Conservation (phyloP, 2,113 vertebrate species). For the Argyrosomus japonicus region DNA sequence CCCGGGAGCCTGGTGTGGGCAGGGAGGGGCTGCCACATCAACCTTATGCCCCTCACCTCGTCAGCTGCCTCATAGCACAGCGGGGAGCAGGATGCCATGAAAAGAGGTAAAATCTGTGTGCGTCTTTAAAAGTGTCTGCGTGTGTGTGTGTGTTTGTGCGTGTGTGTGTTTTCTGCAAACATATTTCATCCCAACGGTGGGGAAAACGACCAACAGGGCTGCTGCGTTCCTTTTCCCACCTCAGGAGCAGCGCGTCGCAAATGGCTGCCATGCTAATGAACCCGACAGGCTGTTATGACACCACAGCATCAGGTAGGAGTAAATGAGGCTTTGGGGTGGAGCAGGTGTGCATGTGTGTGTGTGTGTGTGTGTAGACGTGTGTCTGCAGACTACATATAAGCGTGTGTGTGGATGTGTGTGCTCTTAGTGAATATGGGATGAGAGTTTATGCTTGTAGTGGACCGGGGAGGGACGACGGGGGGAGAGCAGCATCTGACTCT, state of each 20-base stretch:
- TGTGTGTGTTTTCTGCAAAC: constrained; percentile 51
- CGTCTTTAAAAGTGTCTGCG: neutral
- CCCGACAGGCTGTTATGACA: constrained; percentile 83
- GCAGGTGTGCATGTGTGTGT: constrained; percentile 63
- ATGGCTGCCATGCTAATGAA: constrained; percentile 84
- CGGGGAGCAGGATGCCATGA: constrained; percentile 39
- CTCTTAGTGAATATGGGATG: constrained; percentile 42
- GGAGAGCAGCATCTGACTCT: constrained; percentile 81
- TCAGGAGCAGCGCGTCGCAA: constrained; percentile 74
- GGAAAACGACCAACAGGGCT: constrained; percentile 52
- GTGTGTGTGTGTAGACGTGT: constrained; percentile 37
- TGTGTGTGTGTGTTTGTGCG: constrained; percentile 4
- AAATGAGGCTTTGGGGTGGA: constrained; percentile 82
- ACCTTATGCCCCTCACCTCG: constrained; percentile 65
- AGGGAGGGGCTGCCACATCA: constrained; percentile 73
- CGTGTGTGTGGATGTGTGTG: constrained; percentile 30
- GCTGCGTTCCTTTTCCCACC: constrained; percentile 74
- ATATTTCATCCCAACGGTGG: constrained; percentile 52
- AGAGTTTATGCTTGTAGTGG: constrained; percentile 54
- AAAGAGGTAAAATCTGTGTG: constrained; percentile 49
- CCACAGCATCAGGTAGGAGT: constrained; percentile 84
- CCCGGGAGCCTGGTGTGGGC: constrained; percentile 43
- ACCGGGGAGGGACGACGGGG: constrained; percentile 64
- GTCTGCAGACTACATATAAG: constrained; percentile 15
- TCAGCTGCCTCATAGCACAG: constrained; percentile 58